Percentiles rank a stretch among this genome's conserved stretches.
Evolutionary conservation across 23 tunicate genomes (phyloP).

Genomic region (Phallusia fumigata): DNA sequence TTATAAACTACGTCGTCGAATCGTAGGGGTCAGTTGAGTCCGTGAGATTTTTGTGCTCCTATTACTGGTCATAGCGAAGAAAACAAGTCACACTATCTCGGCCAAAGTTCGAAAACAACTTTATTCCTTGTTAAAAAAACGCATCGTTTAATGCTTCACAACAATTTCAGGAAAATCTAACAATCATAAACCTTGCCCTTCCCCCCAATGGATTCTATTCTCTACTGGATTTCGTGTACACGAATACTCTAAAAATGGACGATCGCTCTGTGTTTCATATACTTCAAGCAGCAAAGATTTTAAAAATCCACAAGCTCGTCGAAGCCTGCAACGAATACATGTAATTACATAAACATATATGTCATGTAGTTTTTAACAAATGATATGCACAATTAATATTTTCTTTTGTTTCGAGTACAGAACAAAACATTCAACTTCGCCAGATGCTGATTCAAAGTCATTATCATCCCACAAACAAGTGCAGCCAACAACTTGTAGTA

Average conservation of each 20-base stretch:
- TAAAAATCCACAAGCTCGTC: slow-evolving; percentile 2
- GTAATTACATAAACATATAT: not conserved
- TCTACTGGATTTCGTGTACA: slow-evolving; percentile 39
- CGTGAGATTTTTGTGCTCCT: not conserved
- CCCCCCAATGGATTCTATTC: not conserved
- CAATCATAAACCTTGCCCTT: not conserved
- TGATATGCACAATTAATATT: no score
- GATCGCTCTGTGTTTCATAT: not conserved
- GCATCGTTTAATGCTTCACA: not conserved
- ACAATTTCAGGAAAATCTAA: not conserved
- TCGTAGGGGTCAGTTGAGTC: not conserved
- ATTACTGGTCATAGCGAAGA: no score
- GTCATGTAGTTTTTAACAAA: no score
- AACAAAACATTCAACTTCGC: no score
- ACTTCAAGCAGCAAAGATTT: slow-evolving; percentile 17
- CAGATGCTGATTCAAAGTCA: no score
- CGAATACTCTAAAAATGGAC: slow-evolving; percentile 12
- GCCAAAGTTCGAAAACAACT: not conserved
- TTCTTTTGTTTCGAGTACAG: no score
- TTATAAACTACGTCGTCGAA: slow-evolving; percentile 4
- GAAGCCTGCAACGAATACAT: not conserved
- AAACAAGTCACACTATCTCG: not conserved
- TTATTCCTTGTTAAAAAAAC: not conserved
- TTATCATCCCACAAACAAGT: no score
- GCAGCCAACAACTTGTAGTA: no score